Evolutionary conservation across 2,888 invertebrate species (phyloP).

Genomic region (Julus scandinavius): DNA sequence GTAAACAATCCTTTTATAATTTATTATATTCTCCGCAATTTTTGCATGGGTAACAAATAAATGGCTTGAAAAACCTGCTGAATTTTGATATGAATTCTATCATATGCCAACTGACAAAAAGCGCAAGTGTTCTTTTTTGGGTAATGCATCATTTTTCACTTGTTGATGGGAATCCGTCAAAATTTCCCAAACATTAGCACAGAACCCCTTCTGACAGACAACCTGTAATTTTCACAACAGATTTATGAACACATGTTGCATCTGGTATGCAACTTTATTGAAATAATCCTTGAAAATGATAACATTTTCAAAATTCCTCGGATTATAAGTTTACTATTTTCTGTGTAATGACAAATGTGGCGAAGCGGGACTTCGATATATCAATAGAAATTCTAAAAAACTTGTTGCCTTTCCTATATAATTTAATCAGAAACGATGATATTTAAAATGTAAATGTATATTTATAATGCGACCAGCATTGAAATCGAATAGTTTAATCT

Average conservation of each 20-base stretch:
- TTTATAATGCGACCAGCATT: not conserved
- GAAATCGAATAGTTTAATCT: not conserved
- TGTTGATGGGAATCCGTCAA: not conserved
- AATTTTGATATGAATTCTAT: not conserved
- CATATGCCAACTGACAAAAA: too few relatives aligned
- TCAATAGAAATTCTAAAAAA: slow-evolving; percentile 9
- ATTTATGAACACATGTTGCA: not conserved
- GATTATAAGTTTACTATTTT: not conserved
- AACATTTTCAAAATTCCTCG: not conserved
- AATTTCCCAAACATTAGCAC: not conserved
- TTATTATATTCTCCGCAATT: too few relatives aligned
- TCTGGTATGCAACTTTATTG: slow-evolving; percentile 12
- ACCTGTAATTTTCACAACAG: not conserved
- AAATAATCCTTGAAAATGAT: not conserved
- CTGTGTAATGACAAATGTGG: not conserved
- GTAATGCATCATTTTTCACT: not conserved
- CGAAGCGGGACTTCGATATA: slow-evolving; percentile 39
- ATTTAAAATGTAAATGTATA: slow-evolving; percentile 24
- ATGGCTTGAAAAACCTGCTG: not conserved
- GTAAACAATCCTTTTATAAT: too few relatives aligned
- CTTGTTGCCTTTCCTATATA: not conserved
- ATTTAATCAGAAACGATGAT: not conserved
- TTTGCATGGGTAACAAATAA: too few relatives aligned
- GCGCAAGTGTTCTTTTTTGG: too few relatives aligned
- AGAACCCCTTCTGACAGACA: not conserved